Evolutionary conservation across 2,888 invertebrate species (phyloP).

Genomic region (Clepsis dumicolana): DNA sequence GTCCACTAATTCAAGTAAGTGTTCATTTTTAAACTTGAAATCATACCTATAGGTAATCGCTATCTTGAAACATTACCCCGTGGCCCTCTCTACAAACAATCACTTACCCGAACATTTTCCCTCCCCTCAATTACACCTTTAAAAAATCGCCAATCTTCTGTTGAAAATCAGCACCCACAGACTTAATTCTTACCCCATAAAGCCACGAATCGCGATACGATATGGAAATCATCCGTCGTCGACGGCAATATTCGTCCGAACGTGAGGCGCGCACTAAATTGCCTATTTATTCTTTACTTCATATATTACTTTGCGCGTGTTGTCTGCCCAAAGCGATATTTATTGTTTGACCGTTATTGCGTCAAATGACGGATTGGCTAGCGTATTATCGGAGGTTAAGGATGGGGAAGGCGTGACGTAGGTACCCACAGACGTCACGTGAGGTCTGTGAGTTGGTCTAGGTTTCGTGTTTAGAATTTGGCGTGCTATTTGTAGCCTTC

Average conservation of each 20-base stretch:
- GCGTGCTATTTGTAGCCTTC: no score
- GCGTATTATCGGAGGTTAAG: conserved; percentile 76
- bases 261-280: conserved; percentile 84
- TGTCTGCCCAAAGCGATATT: conserved; percentile 86
- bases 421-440: conserved; percentile 19
- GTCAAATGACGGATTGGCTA: conserved; percentile 83
- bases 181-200: conserved; percentile 86
- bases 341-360: conserved; percentile 86
- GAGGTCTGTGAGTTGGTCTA: neutral
- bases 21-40: no score
- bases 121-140: conserved; percentile 17
- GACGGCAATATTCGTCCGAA: conserved; percentile 83
- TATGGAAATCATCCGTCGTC: conserved; percentile 82
- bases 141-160: conserved; percentile 48
- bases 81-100: no score
- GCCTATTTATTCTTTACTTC: conserved; percentile 87
- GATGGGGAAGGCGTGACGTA: conserved; percentile 69
- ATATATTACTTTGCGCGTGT: conserved; percentile 86
- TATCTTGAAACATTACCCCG: no score
- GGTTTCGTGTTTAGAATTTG: neutral
- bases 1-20: no score
- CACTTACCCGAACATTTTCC: neutral
- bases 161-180: conserved; percentile 74
- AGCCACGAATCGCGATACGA: conserved; percentile 82
- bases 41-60: no score